A percentile compares a stretch with the other conserved stretches of the same genome.
phyloP scores from a whole-genome alignment of 2,888 invertebrate species.

The Eupithecia pulchellata region DNA sequence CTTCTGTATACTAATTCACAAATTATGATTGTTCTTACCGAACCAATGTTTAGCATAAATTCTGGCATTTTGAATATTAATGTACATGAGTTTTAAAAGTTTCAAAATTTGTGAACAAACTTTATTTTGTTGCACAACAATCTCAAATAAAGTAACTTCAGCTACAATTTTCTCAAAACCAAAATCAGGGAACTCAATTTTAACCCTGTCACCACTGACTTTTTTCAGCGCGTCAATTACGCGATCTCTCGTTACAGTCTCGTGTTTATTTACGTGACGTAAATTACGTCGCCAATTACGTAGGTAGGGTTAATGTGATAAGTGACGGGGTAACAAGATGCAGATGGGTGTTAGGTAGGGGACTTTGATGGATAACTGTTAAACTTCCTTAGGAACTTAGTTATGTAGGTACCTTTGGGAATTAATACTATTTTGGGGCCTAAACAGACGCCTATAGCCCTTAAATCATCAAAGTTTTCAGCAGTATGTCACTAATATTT shows the following conservation, averaged over 20 bases:
- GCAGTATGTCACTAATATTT: background rate
- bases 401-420: slow-evolving; percentile 1
- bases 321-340: slow-evolving; percentile 65
- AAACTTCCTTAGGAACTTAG: slow-evolving; percentile 7
- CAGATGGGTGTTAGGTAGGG: slow-evolving; percentile 44
- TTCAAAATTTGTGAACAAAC: background rate
- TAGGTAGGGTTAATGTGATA: slow-evolving; percentile 66
- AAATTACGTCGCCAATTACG: slow-evolving; percentile 60
- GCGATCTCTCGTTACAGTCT: slow-evolving; percentile 48
- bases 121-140: background rate
- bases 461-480: background rate
- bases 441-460: background rate
- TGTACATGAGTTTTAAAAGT: too few relatives aligned
- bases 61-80: background rate
- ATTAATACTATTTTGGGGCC: background rate
- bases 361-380: slow-evolving; percentile 33
- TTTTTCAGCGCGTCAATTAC: slow-evolving; percentile 42
- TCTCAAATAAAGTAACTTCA: background rate
- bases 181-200: slow-evolving; percentile 6
- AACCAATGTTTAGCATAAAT: too few relatives aligned
- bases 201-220: slow-evolving; percentile 14
- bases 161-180: background rate
- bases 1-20: too few relatives aligned
- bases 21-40: too few relatives aligned
- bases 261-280: slow-evolving; percentile 53